Conservation (phyloP, 2,797 vertebrate species). For the Novumbra hubbsi region DNA sequence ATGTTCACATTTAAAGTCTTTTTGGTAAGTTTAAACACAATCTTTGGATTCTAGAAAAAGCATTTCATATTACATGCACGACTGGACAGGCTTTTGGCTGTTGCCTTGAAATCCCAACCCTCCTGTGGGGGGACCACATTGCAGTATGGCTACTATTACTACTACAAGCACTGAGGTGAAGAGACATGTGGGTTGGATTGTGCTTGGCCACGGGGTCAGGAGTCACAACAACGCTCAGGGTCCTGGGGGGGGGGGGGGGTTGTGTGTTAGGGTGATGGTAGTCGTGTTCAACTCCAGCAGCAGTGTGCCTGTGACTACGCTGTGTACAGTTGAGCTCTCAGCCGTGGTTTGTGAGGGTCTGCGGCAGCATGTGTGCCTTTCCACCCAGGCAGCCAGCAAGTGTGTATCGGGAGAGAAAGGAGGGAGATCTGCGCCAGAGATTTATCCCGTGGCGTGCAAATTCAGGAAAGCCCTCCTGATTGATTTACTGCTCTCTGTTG, state of each 20-base stretch:
- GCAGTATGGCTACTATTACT: conserved; percentile 34
- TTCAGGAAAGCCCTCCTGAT: conserved; percentile 21
- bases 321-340: conserved; percentile 14
- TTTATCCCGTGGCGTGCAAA: conserved; percentile 2
- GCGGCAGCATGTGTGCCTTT: background rate
- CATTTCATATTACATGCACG: background rate
- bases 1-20: conserved; percentile 44
- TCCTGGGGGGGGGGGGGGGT: conserved; percentile 56
- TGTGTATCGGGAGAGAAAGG: background rate
- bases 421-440: background rate
- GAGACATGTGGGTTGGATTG: conserved; percentile 64
- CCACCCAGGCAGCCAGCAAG: background rate
- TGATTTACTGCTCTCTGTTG: conserved; percentile 31
- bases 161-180: conserved; percentile 65
- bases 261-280: conserved; percentile 58
- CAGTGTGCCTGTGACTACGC: conserved; percentile 15
- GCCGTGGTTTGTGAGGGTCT: background rate
- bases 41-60: background rate
- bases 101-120: conserved; percentile 13
- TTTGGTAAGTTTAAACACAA: background rate
- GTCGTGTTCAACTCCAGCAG: conserved; percentile 27
- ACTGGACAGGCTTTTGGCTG: background rate
- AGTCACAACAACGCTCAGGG: conserved; percentile 57
- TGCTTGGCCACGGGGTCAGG: conserved; percentile 44
- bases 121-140: background rate